These are phyloP conservation scores for Scolopax bukidnonensis DNA, from an alignment of 2,797 vertebrate genomes.

Conservation along the genomic window DNA sequence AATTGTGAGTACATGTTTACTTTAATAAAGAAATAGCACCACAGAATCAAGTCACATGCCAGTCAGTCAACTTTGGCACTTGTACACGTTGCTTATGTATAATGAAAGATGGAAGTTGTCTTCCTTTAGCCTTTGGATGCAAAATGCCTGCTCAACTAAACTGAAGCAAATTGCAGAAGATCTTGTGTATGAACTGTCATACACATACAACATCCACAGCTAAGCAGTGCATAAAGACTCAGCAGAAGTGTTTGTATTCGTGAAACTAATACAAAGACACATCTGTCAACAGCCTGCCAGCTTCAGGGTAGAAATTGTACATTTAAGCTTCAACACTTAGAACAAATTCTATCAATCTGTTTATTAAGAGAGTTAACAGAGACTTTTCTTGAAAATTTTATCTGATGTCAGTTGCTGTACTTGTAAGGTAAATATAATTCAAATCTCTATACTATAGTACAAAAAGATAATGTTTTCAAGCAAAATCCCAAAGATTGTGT, in stretches of 20 bases:
- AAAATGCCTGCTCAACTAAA: background rate
- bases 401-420: background rate
- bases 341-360: constrained; percentile 2
- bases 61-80: background rate
- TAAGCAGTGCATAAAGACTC: background rate
- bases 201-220: background rate
- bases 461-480: background rate
- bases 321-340: background rate
- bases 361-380: constrained; percentile 1
- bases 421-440: background rate
- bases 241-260: background rate
- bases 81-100: background rate
- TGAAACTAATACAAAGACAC: constrained; percentile 24
- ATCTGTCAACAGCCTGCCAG: constrained; percentile 36
- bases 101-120: background rate
- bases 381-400: background rate
- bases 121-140: constrained; percentile 9
- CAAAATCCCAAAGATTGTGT: background rate
- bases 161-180: background rate
- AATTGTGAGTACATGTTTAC: background rate
- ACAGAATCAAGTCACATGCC: background rate
- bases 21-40: background rate
- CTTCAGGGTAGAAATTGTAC: background rate
- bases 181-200: background rate
- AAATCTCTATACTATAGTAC: background rate